Evolutionary conservation across 2,113 vertebrate species (phyloP).

Genomic region (Datnioides undecimradiatus): DNA sequence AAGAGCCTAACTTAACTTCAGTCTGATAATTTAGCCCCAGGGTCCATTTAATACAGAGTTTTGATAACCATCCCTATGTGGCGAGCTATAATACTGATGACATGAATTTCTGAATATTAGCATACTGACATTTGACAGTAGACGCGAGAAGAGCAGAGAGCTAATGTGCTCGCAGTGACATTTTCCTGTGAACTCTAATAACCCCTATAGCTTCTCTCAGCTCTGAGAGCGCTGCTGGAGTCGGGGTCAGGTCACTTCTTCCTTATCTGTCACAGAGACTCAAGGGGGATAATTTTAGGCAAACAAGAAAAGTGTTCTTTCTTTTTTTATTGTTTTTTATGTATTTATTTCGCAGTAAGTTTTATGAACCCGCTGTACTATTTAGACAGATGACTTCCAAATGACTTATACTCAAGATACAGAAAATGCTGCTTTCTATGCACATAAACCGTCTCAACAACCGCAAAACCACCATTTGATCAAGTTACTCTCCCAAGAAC

Average conservation of each 20-base stretch:
- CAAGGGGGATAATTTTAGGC: constrained; percentile 33
- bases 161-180: constrained; percentile 59
- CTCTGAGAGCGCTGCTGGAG: constrained; percentile 32
- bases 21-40: no score
- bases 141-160: constrained; percentile 45
- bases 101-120: constrained; percentile 60
- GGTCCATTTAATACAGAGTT: no score
- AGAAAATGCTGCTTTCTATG: constrained; percentile 1
- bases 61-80: no score
- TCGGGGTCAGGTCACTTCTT: constrained; percentile 56
- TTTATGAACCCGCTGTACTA: constrained; percentile 4
- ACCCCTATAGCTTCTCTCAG: constrained; percentile 63
- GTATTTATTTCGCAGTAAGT: no score
- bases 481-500: constrained; percentile 16
- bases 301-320: constrained; percentile 38
- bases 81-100: constrained; percentile 20
- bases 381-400: constrained; percentile 16
- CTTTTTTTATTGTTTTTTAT: no score
- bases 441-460: background rate
- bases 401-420: background rate
- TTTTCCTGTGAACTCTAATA: constrained; percentile 61
- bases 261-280: constrained; percentile 54
- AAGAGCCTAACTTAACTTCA: no score
- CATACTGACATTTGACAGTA: constrained; percentile 67
- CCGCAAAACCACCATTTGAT: background rate